Conservation (phyloP, 2,888 invertebrate species). For the Aporophyla lueneburgensis region DNA sequence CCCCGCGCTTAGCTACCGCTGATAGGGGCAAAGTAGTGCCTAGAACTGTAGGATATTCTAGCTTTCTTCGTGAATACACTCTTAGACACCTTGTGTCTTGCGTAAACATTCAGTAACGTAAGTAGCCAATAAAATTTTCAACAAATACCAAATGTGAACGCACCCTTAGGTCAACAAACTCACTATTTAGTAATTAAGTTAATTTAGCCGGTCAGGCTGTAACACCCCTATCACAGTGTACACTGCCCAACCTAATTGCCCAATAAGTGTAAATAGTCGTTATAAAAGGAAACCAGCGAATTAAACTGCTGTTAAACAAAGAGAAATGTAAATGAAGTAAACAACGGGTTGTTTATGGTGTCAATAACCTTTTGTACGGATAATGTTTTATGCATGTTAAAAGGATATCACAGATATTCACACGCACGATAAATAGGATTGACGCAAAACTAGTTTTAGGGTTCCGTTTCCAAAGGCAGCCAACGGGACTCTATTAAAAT, state of each 20-base stretch:
- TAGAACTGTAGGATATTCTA: no score
- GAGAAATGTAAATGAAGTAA: neutral
- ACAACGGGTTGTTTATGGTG: constrained; percentile 22
- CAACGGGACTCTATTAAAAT: no score
- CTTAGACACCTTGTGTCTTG: no score
- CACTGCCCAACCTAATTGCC: constrained; percentile 16
- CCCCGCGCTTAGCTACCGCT: no score
- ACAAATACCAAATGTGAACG: neutral
- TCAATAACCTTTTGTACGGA: constrained; percentile 39
- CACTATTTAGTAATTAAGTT: neutral
- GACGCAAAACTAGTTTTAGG: neutral
- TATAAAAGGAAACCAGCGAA: constrained; percentile 3
- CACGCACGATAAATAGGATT: neutral
- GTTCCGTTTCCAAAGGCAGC: neutral
- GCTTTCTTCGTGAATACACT: no score
- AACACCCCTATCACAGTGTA: neutral
- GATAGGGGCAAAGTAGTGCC: no score
- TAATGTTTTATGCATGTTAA: neutral
- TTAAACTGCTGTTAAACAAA: constrained; percentile 21
- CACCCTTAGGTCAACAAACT: constrained; percentile 14
- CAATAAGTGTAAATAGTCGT: constrained; percentile 28
- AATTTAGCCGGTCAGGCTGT: constrained; percentile 7
- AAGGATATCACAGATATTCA: neutral
- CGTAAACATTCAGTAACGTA: no score
- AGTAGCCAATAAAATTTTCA: no score